Evolutionary conservation across 2,797 vertebrate species (phyloP).

Genomic region (Mycteria americana): DNA sequence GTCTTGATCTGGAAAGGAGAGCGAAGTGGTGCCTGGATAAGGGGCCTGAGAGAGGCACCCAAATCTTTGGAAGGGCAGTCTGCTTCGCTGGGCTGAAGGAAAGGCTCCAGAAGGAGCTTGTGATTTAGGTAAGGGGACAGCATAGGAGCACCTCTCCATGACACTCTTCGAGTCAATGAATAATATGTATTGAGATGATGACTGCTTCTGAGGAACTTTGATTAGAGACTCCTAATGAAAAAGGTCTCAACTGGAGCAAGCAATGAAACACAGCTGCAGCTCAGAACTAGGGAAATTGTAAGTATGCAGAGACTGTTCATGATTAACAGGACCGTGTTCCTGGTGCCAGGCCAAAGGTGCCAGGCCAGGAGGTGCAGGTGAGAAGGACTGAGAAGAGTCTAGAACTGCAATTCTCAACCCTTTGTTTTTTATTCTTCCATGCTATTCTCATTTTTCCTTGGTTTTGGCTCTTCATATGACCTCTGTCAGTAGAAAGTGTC

Average conservation of each 20-base stretch:
- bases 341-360: neutral
- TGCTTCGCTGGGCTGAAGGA: neutral
- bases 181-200: neutral
- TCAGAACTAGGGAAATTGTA: neutral
- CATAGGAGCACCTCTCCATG: neutral
- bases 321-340: neutral
- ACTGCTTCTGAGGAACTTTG: neutral
- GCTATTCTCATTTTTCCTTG: neutral
- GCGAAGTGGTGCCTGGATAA: neutral
- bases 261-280: neutral
- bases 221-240: neutral
- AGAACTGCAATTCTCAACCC: neutral
- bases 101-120: neutral
- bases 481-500: neutral
- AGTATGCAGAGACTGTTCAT: neutral
- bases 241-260: neutral
- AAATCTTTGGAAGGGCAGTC: neutral
- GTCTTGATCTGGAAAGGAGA: neutral
- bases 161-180: neutral
- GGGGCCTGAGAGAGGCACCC: neutral
- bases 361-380: neutral
- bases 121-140: neutral
- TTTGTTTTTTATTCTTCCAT: neutral
- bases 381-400: neutral
- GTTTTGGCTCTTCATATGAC: neutral